phyloP scores from a whole-genome alignment of 2,888 invertebrate genomes.

The Fragum fragum region DNA sequence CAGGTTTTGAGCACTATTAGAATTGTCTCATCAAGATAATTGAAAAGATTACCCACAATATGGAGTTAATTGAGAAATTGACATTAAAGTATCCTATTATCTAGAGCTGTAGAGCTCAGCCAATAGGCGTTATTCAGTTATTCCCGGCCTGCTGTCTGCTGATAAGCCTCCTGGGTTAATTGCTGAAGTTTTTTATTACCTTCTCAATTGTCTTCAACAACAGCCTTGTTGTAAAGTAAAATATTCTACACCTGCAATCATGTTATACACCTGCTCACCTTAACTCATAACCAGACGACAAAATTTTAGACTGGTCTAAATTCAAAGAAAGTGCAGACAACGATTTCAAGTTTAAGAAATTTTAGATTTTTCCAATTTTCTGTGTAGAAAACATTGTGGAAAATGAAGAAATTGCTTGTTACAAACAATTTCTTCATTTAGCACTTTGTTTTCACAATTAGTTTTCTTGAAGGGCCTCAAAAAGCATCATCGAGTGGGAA shows the following conservation, averaged over 20 bases:
- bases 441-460: no score
- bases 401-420: no score
- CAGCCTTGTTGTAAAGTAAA: neutral
- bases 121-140: neutral
- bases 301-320: no score
- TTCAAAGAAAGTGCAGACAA: no score
- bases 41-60: neutral
- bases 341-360: no score
- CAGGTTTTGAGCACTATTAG: neutral
- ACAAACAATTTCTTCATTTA: conserved; percentile 6
- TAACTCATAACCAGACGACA: no score
- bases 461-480: no score
- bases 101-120: neutral
- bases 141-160: conserved; percentile 17
- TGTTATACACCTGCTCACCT: no score
- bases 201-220: conserved; percentile 1
- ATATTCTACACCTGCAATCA: no score
- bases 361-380: no score
- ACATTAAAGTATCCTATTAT: neutral
- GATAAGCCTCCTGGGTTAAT: conserved; percentile 24
- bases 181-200: neutral
- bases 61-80: neutral
- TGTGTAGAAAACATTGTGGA: no score
- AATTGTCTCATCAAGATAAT: neutral
- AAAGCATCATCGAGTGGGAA: no score